A percentile compares a stretch with the other conserved stretches of the same genome.
Evolutionary conservation across 1,140 invertebrate species (phyloP).

Genomic region (Whitmania pigra): DNA sequence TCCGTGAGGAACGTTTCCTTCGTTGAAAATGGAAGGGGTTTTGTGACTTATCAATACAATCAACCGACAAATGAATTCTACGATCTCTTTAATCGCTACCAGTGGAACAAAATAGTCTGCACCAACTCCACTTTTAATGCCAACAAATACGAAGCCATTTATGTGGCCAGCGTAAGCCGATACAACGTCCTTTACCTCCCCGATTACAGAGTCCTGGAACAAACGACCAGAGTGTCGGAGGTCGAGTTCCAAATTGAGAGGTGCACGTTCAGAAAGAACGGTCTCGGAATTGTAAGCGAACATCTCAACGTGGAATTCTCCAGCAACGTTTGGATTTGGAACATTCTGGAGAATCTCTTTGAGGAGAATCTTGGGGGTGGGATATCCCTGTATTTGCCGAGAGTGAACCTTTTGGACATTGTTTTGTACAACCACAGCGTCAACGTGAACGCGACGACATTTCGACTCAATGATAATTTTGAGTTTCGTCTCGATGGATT

Average conservation of each 20-base stretch:
- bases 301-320: constrained; percentile 43
- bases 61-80: constrained; percentile 37
- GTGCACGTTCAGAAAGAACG: constrained; percentile 33
- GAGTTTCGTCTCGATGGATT: constrained; percentile 59
- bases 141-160: constrained; percentile 34
- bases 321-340: constrained; percentile 43
- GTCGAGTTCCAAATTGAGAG: constrained; percentile 35
- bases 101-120: constrained; percentile 31
- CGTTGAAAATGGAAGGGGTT: constrained; percentile 62
- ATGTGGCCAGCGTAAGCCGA: constrained; percentile 39
- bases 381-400: constrained; percentile 52
- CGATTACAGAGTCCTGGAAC: constrained; percentile 39
- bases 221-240: constrained; percentile 39
- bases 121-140: constrained; percentile 23
- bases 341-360: constrained; percentile 60
- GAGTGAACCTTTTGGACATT: constrained; percentile 24
- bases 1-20: constrained; percentile 45
- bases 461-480: constrained; percentile 35
- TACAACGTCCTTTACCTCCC: constrained; percentile 38
- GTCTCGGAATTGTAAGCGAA: constrained; percentile 35
- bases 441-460: constrained; percentile 30
- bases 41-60: constrained; percentile 78
- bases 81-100: constrained; percentile 37
- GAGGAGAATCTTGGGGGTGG: constrained; percentile 57
- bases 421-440: constrained; percentile 32